phyloP scores from a whole-genome alignment of 2,113 vertebrate species.

The Phodopus roborovskii region DNA sequence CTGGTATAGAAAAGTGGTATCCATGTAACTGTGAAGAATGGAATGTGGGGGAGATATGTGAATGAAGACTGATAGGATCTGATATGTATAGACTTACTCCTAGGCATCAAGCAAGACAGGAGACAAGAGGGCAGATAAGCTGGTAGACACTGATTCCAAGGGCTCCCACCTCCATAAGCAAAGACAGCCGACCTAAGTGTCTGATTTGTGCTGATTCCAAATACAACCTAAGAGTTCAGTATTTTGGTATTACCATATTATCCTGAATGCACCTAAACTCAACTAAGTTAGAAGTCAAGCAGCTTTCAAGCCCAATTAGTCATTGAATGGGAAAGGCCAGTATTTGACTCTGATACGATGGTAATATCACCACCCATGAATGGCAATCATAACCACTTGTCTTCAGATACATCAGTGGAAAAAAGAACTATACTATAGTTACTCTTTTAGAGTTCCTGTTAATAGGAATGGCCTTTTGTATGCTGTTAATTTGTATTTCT shows the following conservation, averaged over 20 bases:
- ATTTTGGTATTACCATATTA: not conserved
- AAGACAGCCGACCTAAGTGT: too few relatives aligned
- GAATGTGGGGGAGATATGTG: not conserved
- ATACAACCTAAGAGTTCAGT: not conserved
- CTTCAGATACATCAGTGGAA: too few relatives aligned
- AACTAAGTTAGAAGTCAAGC: not conserved
- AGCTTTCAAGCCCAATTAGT: not conserved
- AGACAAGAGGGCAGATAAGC: not conserved
- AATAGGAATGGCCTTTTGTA: too few relatives aligned
- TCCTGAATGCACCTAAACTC: not conserved
- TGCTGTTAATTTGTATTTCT: too few relatives aligned
- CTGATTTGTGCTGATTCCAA: not conserved
- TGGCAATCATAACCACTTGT: not conserved
- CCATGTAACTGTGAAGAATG: not conserved
- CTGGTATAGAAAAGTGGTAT: not conserved
- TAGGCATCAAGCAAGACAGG: fast-evolving
- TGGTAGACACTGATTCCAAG: not conserved
- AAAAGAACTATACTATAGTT: not conserved
- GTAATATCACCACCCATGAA: not conserved
- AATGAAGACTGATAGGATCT: not conserved
- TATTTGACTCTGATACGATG: not conserved
- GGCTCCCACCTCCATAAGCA: too few relatives aligned
- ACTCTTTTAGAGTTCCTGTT: not conserved
- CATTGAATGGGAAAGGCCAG: too few relatives aligned
- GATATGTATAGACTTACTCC: fast-evolving